Base-by-base conservation (phyloP, 1,140 invertebrate species). In the Hylaeus volcanicus region DNA sequence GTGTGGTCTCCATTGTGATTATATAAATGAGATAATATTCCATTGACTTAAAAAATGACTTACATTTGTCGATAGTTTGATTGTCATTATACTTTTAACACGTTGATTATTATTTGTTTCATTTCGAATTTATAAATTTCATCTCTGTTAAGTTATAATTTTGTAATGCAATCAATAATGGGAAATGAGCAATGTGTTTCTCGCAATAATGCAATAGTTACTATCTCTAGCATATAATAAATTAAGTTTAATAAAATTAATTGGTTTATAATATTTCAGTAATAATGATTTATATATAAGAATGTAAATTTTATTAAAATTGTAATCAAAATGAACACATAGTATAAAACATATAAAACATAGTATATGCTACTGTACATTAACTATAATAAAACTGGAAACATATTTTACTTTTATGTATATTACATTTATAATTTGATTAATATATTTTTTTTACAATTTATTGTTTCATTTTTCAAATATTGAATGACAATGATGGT, bases 21-120 rank as follows among this genome's bases (percentile, higher is more conserved):
- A 85, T 81, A 58, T 85, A 85, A 85, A 85, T 66, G 68, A 55
- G 56, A 39, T 26, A 71, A 81, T 85, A 80, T 80, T 63, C 15
- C 60, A 65, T 4, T 51, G 51, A 37, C 45, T 72, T 75, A 11
- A 51, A 80, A 63, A 68, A 53, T 80, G 45, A 55, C 39, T 43
- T 9, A 11, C 3, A 5, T 70, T 68, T n/a, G 3, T 37, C 41
- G 2, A 37, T 73, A 45, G 51, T 55, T 14, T 9, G 14, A 9
- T 5, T 64, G 6, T 55, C 43, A 48, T 58, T 48, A 37, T 39
- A 8, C 14, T 43, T 37, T 5, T 5, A 58, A 15, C 6, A 8
- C 58, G 3, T 26, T 26, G 15, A 14, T 14, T 58, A 11, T 3
- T 6, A 61, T 64, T 70, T 48, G 4, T 41, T 39, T 15, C 2